Evolutionary conservation across 2,113 vertebrate genomes (phyloP), one percentile per base, ranked within the genome.

Genomic region (Paramisgurnus dabryanus): DNA sequence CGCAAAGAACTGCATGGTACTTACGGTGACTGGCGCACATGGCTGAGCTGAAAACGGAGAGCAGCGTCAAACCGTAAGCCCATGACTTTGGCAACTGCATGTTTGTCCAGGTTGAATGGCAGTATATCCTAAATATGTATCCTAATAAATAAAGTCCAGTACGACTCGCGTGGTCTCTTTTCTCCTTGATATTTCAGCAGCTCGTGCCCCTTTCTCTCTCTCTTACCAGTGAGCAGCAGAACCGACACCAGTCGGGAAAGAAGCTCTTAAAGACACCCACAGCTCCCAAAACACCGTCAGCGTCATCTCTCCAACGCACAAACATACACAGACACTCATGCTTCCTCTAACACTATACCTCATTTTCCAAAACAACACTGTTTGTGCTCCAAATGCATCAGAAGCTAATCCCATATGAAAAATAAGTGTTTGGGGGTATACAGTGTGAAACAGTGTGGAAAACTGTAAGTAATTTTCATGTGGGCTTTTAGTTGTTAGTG

Each of bases 21-120:
- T 93, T 86, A 93, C 91, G 73, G 86, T 90, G 89, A 81, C 86
- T 73, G 73, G 89, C 91, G 82, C 89, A 89, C 77, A 89, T 84
- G 0, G 89, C 88, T 86, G 88, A 86, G 82, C 88, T 53, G 17
- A 87, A 67, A 75, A 87, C 87, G 85, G 86, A 81, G 82, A 85
- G 69, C 70, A 88, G 68, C 47, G 50, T 71, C 78, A 85, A 49
- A 34, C 76, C 82, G 47, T 55, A 81, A 71, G 77, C 67, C 67
- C 79, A 69, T 61, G 80, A 88, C 70, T 80, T 83, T 80, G 72
- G 79, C 67, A 83, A 83, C 79, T 83, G 85, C 87, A 87, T 86
- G 71, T 11, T 22, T 85, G 55, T 57, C 77, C 63, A 53, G 22
- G 41, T 65, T 75, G 43, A 40, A 18, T 39, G 18, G 39, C 66